These are phyloP conservation scores for Porites australiensis DNA, from an alignment of 64 coral and sea anemone species.

Conservation along the genomic window DNA sequence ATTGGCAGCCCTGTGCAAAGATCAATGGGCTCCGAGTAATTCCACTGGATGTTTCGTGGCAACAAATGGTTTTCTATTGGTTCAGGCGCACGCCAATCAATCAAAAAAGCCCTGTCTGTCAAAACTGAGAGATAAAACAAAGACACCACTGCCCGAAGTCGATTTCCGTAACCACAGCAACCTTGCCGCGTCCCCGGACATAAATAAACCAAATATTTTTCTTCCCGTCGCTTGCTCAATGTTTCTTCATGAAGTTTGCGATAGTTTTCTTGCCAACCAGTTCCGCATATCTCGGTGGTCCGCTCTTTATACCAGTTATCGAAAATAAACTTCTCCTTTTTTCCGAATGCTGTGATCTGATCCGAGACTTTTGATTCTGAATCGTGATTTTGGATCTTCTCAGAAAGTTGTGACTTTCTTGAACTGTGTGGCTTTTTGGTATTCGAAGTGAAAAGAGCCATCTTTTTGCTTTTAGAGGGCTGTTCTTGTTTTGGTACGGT, in stretches of 20 bases:
- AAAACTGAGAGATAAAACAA: slow-evolving; percentile 65
- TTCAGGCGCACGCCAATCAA: slow-evolving; percentile 69
- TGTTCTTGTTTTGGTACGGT: not conserved
- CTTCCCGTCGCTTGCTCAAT: not conserved
- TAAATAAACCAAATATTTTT: slow-evolving; percentile 57
- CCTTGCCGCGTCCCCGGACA: slow-evolving; percentile 65
- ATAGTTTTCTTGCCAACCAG: slow-evolving; percentile 67
- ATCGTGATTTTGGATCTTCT: too few relatives aligned
- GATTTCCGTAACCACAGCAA: slow-evolving; percentile 71
- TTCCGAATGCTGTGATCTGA: not conserved
- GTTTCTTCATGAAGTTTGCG: slow-evolving; percentile 45
- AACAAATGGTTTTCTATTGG: slow-evolving; percentile 68
- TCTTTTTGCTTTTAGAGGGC: not conserved
- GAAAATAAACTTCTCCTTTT: slow-evolving; percentile 22
- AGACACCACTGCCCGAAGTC: slow-evolving; percentile 56
- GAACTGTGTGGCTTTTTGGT: not conserved
- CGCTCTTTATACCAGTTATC: slow-evolving; percentile 1
- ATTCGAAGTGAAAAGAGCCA: not conserved
- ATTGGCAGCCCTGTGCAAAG: slow-evolving; percentile 48
- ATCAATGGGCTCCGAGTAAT: slow-evolving; percentile 38
- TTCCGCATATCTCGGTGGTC: slow-evolving; percentile 44
- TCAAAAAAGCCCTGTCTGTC: slow-evolving; percentile 67
- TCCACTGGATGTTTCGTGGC: slow-evolving; percentile 66
- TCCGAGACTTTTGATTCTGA: not conserved
- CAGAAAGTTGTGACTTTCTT: not conserved